These are phyloP conservation scores for Athene cunicularia DNA, from an alignment of 2,113 vertebrate genomes.

Conservation along the genomic window DNA sequence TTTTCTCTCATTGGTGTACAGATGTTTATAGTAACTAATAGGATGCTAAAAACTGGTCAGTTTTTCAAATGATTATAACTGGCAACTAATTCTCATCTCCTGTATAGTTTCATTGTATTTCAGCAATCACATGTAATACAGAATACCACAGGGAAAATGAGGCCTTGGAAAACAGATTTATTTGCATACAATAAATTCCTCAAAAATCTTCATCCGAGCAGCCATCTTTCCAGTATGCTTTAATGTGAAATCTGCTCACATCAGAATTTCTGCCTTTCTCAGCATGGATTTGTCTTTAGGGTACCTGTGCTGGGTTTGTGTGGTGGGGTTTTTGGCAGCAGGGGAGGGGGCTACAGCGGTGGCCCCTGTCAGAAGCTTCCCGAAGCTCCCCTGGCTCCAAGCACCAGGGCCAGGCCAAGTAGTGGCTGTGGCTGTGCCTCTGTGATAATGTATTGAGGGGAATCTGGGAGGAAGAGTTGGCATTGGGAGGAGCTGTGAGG, in stretches of 20 bases:
- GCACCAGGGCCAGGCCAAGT: no score
- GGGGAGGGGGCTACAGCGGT: no score
- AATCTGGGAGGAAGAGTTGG: no score
- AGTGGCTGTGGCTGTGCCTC: no score
- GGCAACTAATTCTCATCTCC: background rate
- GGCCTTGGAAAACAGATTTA: background rate
- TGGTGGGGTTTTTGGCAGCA: no score
- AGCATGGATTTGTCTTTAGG: background rate
- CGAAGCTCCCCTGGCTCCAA: no score
- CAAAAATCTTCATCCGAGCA: background rate
- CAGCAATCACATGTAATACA: background rate
- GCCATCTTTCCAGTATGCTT: background rate
- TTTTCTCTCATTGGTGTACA: background rate
- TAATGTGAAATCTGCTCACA: background rate
- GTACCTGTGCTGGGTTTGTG: no score
- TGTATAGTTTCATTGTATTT: background rate
- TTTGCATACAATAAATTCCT: background rate
- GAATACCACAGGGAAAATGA: background rate
- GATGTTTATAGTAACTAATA: background rate
- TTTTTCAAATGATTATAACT: background rate
- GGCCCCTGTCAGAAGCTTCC: no score
- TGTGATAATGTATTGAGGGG: no score
- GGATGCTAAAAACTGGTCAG: background rate
- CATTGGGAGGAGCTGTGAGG: no score
- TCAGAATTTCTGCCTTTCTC: background rate